Evolutionary conservation across 2,888 invertebrate species (phyloP), one percentile per base, ranked within the genome.

Genomic region (Marasmarcha lunaedactyla): DNA sequence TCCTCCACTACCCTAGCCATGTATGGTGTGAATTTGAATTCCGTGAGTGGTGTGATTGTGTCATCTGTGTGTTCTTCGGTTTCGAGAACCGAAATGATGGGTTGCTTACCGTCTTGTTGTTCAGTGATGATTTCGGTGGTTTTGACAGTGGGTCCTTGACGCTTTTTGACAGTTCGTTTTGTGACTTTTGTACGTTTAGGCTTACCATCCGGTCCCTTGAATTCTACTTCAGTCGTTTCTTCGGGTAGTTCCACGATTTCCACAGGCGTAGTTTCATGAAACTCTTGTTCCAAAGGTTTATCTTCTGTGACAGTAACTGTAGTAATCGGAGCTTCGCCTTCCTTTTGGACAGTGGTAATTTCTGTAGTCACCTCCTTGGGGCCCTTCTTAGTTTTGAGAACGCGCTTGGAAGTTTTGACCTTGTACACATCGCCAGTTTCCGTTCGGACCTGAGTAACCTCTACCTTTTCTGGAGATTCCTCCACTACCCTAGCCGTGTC

Each of bases 31-130:
- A 38, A 14, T 20, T 27, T 42, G 44, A 34, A 11, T 7, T 27
- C 49, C 43, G n/a, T n/a, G n/a, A n/a, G n/a, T n/a, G n/a, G n/a
- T n/a, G n/a, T n/a, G n/a, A n/a, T n/a, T n/a, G n/a, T n/a, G 30
- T 57, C 54, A 26, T 55, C 48, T 52, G 50, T 46, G 41, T 63
- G 46, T 45, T 65, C 48, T 39, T 67, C 68, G 46, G 67, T 50
- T 33, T 63, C 61, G 34, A 66, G 54, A 48, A 77, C 66, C 2
- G 71, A 48, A 42, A 69, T 58, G 54, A 74, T 50, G 50, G 79
- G 59, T 62, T 71, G 49, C 49, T 66, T 73, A 33, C 74, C 71
- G 43, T 73, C 71, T 56, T 78, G 77, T 50, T 78, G 71, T 43
- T 66, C 44, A 1, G 77, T 59, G 5, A 46, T 52, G 57, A 68